phyloP scores from a whole-genome alignment of 2,797 vertebrate species.

The Mycteria americana region DNA sequence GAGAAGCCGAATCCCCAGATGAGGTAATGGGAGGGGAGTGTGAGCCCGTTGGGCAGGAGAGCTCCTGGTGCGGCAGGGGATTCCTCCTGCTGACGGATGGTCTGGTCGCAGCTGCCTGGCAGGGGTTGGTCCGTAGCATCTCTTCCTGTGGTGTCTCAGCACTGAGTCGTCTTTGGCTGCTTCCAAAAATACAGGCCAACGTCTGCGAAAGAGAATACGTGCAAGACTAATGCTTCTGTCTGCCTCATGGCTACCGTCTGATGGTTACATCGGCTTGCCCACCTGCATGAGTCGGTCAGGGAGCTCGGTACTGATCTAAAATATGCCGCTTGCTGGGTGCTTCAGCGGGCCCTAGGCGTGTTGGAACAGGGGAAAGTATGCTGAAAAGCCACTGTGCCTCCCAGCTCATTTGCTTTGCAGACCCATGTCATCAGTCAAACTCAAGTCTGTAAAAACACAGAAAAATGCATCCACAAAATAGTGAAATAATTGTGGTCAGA shows the following conservation, averaged over 20 bases:
- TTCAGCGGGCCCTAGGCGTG: neutral
- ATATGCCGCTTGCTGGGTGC: fast-evolving
- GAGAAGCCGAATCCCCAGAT: neutral
- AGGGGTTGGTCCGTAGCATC: neutral
- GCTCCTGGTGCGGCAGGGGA: neutral
- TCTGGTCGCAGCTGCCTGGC: neutral
- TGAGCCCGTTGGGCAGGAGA: neutral
- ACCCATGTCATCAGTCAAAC: neutral
- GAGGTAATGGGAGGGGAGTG: neutral
- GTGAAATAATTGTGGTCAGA: fast-evolving
- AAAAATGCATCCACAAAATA: neutral
- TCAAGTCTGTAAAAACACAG: neutral
- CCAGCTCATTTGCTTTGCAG: neutral
- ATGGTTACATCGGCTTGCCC: neutral
- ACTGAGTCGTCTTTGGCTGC: neutral
- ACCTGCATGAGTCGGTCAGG: neutral
- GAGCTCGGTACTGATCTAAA: neutral
- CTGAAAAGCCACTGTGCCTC: neutral
- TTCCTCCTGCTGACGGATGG: neutral
- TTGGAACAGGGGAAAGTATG: neutral
- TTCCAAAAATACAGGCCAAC: neutral
- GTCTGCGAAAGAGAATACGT: neutral
- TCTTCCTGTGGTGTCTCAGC: neutral
- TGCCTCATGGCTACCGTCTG: neutral
- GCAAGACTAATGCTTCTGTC: neutral